Evolutionary conservation across 2,888 invertebrate species (phyloP).

Genomic region (Geophilus truncorum): DNA sequence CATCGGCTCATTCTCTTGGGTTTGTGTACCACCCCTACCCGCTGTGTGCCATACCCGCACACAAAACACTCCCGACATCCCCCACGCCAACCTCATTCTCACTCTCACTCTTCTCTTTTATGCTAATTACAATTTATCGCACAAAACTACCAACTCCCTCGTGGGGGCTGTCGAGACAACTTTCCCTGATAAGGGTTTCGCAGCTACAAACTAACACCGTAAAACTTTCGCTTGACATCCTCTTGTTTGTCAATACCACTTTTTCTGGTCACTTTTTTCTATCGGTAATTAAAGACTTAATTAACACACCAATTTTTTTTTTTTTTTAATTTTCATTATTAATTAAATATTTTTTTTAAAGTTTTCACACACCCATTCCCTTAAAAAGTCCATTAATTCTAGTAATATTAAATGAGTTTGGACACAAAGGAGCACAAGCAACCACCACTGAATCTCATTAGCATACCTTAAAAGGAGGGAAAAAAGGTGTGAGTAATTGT

Average conservation of each 20-base stretch:
- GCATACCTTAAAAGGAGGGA: background rate
- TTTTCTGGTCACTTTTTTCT: no score
- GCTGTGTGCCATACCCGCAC: background rate
- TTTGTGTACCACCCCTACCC: background rate
- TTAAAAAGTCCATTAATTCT: no score
- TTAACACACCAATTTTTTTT: no score
- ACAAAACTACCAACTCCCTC: background rate
- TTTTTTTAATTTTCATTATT: no score
- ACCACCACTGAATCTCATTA: background rate
- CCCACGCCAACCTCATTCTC: background rate
- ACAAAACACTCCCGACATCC: background rate
- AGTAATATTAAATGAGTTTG: no score
- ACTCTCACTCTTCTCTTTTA: background rate
- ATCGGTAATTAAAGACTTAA: no score
- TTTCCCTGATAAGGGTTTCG: background rate
- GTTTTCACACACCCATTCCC: no score
- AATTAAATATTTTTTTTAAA: no score
- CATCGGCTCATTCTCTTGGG: background rate
- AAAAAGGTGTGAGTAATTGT: background rate
- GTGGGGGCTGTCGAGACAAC: background rate
- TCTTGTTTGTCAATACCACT: no score
- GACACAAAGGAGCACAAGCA: background rate
- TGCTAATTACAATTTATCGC: background rate
- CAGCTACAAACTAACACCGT: background rate
- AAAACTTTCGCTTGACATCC: background rate